Percentiles rank a stretch among this genome's conserved stretches.
Conservation (phyloP, 1,140 invertebrate species). For the Saccostrea echinata region DNA sequence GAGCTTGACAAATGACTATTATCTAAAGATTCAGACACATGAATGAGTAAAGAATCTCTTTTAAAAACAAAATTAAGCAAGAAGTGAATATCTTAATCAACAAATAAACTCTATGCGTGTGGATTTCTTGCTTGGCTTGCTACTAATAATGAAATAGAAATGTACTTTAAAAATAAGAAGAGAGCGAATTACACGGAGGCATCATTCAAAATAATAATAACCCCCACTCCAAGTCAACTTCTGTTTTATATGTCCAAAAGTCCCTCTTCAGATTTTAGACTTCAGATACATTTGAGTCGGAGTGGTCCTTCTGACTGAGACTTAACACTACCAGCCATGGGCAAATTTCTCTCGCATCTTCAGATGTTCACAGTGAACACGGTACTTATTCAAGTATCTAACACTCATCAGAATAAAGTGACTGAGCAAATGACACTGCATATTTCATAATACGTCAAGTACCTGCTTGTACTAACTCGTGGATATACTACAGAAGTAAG, state of each 20-base stretch:
- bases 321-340: background rate
- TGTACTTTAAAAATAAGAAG: background rate
- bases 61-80: no score
- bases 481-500: background rate
- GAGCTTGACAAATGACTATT: no score
- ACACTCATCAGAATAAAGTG: background rate
- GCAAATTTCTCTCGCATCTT: background rate
- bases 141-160: background rate
- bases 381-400: background rate
- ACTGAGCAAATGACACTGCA: conserved; percentile 1
- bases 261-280: background rate
- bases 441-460: conserved; percentile 11
- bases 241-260: background rate
- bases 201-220: background rate
- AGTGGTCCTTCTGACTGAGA: background rate
- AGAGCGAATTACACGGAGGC: background rate
- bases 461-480: conserved; percentile 23
- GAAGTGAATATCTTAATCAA: no score
- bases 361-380: background rate
- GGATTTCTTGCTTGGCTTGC: no score
- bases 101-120: no score
- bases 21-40: no score
- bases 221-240: background rate
- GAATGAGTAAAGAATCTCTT: no score
- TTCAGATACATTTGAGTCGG: conserved; percentile 12